Evolutionary conservation across 2,888 invertebrate genomes (phyloP).

Genomic region (Heliconius ethilla): DNA sequence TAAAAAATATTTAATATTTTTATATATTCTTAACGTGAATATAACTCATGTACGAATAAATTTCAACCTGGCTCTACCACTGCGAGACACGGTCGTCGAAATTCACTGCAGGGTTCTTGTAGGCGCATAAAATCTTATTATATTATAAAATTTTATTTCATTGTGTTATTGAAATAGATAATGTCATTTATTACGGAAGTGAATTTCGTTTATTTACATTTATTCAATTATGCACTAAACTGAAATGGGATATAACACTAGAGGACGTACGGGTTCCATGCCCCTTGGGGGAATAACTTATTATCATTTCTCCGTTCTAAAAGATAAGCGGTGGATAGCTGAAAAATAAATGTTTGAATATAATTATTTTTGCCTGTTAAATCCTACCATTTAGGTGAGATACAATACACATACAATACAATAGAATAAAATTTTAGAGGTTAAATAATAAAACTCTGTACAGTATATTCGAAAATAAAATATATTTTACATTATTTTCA

Average conservation of each 20-base stretch:
- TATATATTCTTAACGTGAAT: not conserved
- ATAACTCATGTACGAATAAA: not conserved
- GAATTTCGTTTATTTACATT: not conserved
- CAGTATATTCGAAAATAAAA: too few species aligned
- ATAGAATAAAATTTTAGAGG: too few species aligned
- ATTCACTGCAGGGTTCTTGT: slow-evolving; percentile 5
- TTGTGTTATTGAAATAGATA: slow-evolving; percentile 12
- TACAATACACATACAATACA: too few species aligned
- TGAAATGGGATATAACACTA: not conserved
- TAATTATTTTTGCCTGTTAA: too few species aligned
- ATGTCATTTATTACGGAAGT: slow-evolving; percentile 3
- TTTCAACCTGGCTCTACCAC: not conserved
- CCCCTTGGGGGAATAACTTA: not conserved
- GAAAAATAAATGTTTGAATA: too few species aligned
- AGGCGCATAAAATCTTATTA: slow-evolving; percentile 18
- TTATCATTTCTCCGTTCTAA: too few species aligned
- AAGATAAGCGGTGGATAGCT: too few species aligned
- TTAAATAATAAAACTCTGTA: too few species aligned
- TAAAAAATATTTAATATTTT: not conserved
- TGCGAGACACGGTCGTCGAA: slow-evolving; percentile 57
- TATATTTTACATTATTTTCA: too few species aligned
- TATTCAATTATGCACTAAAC: not conserved
- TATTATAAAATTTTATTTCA: slow-evolving; percentile 17
- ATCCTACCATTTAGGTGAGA: too few species aligned
- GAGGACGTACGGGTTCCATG: not conserved